A percentile compares a stretch with the other conserved stretches of the same genome.
These are phyloP conservation scores for Orthonychiurus folsomi DNA, from an alignment of 2,888 invertebrate species.

Conservation along the genomic window DNA sequence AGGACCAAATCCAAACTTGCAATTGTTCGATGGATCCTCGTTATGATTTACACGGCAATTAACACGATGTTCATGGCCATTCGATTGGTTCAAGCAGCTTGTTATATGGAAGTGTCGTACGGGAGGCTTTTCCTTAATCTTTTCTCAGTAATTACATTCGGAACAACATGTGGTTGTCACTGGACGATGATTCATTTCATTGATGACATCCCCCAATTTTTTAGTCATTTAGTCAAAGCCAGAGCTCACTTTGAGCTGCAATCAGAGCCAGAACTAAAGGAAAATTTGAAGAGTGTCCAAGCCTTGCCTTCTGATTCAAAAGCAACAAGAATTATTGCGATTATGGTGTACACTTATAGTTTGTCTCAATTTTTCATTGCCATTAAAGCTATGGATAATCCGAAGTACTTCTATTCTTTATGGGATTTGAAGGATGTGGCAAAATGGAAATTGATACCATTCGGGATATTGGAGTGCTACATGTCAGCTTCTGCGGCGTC, in stretches of 20 bases:
- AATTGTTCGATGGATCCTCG: neutral
- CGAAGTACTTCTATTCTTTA: conserved; percentile 3
- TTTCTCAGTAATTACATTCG: neutral
- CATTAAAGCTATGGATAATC: conserved; percentile 3
- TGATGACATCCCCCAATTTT: neutral
- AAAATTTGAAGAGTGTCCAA: neutral
- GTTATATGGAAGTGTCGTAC: neutral
- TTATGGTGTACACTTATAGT: neutral
- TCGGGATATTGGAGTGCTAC: conserved; percentile 10
- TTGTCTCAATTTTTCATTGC: neutral
- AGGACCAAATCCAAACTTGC: neutral
- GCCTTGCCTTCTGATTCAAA: too few species aligned
- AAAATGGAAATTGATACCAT: neutral
- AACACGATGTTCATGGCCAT: neutral
- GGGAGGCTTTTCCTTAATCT: neutral
- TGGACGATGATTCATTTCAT: neutral
- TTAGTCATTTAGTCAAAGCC: neutral
- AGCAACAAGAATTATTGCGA: neutral
- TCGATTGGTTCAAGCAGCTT: neutral
- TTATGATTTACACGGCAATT: neutral
- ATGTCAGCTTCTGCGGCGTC: neutral
- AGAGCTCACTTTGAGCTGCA: neutral
- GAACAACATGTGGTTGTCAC: neutral
- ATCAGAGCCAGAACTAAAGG: neutral
- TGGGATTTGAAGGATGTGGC: neutral